These are phyloP conservation scores for Drosophila rhopaloa DNA, from an alignment of 1,140 invertebrate genomes.

Conservation along the genomic window DNA sequence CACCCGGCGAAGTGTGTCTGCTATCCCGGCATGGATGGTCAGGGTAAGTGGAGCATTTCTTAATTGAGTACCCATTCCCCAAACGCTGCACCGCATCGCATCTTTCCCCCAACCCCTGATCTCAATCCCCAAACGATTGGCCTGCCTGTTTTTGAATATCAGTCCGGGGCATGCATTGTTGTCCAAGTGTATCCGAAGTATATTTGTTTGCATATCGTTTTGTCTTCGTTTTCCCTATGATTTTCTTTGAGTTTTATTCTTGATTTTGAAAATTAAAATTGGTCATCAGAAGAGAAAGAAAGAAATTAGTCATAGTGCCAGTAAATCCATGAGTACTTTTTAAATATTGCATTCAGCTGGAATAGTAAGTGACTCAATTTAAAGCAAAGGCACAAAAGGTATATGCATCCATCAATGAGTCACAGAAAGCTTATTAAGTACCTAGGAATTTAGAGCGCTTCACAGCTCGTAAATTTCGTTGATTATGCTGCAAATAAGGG, in stretches of 20 bases:
- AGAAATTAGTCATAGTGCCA: neutral
- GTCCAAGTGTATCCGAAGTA: slow-evolving; percentile 40
- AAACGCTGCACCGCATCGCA: slow-evolving; percentile 74
- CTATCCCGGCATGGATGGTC: slow-evolving; percentile 88
- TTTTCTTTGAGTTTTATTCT: slow-evolving; percentile 24
- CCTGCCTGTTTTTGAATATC: slow-evolving; percentile 42
- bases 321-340: neutral
- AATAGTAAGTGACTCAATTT: slow-evolving; percentile 6
- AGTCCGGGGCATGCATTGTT: slow-evolving; percentile 63
- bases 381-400: neutral
- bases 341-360: neutral
- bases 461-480: slow-evolving; percentile 29
- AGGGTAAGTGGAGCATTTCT: slow-evolving; percentile 83
- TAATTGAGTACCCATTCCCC: slow-evolving; percentile 2
- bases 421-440: slow-evolving; percentile 5
- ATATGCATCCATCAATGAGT: slow-evolving; percentile 13
- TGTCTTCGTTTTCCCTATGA: slow-evolving; percentile 39
- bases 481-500: slow-evolving; percentile 19
- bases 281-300: slow-evolving; percentile 8
- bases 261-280: slow-evolving; percentile 16
- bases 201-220: slow-evolving; percentile 56
- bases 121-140: slow-evolving; percentile 43
- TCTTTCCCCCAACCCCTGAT: slow-evolving; percentile 28
- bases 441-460: slow-evolving; percentile 19
- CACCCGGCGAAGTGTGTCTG: slow-evolving; percentile 95